Evolutionary conservation across 2,888 invertebrate species (phyloP).

Genomic region (Macaria notata): DNA sequence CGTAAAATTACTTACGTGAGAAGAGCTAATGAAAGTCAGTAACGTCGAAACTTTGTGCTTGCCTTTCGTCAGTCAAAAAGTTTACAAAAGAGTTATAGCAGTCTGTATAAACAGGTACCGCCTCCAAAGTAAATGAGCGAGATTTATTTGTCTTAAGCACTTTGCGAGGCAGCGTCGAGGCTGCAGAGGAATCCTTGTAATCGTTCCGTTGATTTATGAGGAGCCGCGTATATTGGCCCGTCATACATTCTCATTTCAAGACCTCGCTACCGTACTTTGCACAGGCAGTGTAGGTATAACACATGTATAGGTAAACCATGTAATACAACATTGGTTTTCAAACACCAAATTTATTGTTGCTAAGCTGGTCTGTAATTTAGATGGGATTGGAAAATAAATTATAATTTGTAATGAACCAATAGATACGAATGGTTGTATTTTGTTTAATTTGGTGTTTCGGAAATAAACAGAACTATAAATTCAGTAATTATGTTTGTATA

Average conservation of each 20-base stretch:
- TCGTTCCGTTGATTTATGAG: constrained; percentile 35
- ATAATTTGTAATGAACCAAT: too few relatives aligned
- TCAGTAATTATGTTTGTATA: too few relatives aligned
- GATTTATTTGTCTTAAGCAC: constrained; percentile 34
- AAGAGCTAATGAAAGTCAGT: constrained; percentile 18
- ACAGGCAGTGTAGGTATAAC: neutral
- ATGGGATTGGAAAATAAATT: too few relatives aligned
- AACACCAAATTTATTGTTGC: neutral
- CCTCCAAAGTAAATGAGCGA: constrained; percentile 29
- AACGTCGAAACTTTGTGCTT: constrained; percentile 9
- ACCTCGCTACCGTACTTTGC: constrained; percentile 12
- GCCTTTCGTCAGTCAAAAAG: constrained; percentile 27
- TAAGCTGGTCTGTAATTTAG: neutral
- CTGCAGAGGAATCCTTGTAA: constrained; percentile 28
- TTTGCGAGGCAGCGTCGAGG: constrained; percentile 26
- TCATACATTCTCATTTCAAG: constrained; percentile 28
- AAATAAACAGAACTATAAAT: too few relatives aligned
- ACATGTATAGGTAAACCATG: constrained; percentile 2
- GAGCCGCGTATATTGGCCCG: constrained; percentile 28
- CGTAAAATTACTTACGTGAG: neutral
- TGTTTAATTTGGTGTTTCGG: too few relatives aligned
- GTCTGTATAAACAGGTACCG: constrained; percentile 10
- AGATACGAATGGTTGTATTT: too few relatives aligned
- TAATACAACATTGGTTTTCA: constrained; percentile 3
- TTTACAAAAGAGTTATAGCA: constrained; percentile 20